These are phyloP conservation scores for Conger conger DNA, from an alignment of 2,113 vertebrate genomes.

Conservation along the genomic window DNA sequence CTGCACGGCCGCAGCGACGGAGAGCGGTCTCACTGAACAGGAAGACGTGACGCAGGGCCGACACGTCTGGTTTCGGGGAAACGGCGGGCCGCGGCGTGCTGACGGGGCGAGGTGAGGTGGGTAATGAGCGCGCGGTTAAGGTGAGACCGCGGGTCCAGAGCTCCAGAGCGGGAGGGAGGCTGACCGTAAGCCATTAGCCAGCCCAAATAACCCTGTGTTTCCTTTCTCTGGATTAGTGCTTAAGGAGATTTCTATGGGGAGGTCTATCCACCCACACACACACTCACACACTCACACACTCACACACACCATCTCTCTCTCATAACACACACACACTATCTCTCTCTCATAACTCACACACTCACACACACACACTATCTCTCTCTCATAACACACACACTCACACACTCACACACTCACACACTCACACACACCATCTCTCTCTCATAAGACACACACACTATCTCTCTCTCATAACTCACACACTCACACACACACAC, in stretches of 20 bases:
- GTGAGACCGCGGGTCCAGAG: neutral
- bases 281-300: too few relatives aligned
- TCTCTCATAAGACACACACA: too few relatives aligned
- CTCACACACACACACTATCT: too few relatives aligned
- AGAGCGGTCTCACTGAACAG: neutral
- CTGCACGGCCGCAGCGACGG: neutral
- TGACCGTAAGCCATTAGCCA: neutral
- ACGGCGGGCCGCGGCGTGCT: neutral
- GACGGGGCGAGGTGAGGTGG: neutral
- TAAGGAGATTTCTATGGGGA: neutral
- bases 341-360: too few relatives aligned
- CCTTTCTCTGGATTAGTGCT: neutral
- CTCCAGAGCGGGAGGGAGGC: neutral
- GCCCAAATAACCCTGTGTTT: neutral
- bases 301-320: too few relatives aligned
- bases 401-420: too few relatives aligned
- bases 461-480: too few relatives aligned
- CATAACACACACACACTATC: too few relatives aligned
- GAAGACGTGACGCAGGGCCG: neutral
- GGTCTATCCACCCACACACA: neutral
- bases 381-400: too few relatives aligned
- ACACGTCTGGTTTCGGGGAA: too few relatives aligned
- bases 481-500: too few relatives aligned
- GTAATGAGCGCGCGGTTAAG: neutral
- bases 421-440: too few relatives aligned